Evolutionary conservation across 2,113 vertebrate species (phyloP).

Genomic region (Poicephalus gulielmi): DNA sequence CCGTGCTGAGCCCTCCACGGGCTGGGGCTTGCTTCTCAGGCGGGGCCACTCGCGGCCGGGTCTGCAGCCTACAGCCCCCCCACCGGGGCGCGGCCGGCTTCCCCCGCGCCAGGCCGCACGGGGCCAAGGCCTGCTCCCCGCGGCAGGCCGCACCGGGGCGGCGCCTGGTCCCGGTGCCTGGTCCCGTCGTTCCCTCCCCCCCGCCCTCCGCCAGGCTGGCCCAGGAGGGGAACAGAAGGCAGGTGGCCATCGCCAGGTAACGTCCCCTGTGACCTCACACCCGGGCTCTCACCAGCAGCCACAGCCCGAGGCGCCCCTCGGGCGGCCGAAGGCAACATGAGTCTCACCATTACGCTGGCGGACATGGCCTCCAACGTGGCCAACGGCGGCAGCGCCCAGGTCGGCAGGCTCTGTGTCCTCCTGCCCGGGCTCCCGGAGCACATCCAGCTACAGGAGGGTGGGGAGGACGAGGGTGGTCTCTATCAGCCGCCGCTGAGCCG

Average conservation of each 20-base stretch:
- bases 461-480: slow-evolving; percentile 1
- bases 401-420: background rate
- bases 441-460: background rate
- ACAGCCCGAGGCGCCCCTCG: background rate
- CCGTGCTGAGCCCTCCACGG: background rate
- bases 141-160: background rate
- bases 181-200: background rate
- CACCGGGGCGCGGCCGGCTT: background rate
- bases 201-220: too few species aligned
- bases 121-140: background rate
- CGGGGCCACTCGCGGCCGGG: too few species aligned
- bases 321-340: background rate
- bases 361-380: background rate
- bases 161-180: background rate
- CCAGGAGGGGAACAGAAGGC: background rate
- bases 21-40: background rate
- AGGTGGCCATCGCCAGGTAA: background rate
- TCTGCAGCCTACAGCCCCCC: too few species aligned
- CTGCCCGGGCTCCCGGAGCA: slow-evolving; percentile 63
- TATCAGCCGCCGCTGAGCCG: background rate
- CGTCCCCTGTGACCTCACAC: background rate
- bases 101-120: too few species aligned
- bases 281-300: background rate
- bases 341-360: background rate
- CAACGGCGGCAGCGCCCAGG: background rate